Evolutionary conservation across 2,113 vertebrate genomes (phyloP).

Genomic region (Amphilophus citrinellus): DNA sequence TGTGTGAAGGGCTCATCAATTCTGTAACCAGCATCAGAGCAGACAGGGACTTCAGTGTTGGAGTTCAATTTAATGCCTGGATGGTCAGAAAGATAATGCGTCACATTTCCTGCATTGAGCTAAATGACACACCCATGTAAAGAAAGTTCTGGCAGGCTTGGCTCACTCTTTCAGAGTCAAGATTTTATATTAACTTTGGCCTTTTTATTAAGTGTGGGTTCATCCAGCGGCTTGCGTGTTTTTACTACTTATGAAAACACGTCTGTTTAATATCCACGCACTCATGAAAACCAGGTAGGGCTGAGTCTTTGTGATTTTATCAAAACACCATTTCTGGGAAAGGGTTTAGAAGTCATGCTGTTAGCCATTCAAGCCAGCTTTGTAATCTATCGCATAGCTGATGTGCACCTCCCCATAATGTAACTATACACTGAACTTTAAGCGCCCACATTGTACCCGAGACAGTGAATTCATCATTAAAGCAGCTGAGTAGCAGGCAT

Average conservation of each 20-base stretch:
- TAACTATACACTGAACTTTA: background rate
- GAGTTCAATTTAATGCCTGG: conserved; percentile 61
- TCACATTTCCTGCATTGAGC: conserved; percentile 31
- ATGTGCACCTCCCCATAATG: background rate
- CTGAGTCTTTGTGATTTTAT: conserved; percentile 1
- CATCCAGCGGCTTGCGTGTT: background rate
- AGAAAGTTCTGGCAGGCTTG: conserved; percentile 8
- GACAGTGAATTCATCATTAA: background rate
- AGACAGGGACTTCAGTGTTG: conserved; percentile 29
- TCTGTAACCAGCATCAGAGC: conserved; percentile 36
- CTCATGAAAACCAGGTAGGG: conserved; percentile 21
- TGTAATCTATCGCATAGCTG: background rate
- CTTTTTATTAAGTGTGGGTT: conserved; percentile 26
- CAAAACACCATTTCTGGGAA: background rate
- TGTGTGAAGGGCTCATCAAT: conserved; percentile 35
- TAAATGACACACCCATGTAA: conserved; percentile 35
- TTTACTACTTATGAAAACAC: background rate
- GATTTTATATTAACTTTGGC: conserved; percentile 26
- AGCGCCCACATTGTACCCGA: background rate
- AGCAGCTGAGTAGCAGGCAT: background rate
- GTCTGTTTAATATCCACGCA: background rate
- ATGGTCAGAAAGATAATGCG: conserved; percentile 38
- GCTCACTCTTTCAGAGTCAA: background rate
- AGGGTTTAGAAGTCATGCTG: background rate
- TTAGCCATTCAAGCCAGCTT: background rate